Evolutionary conservation across 2,888 invertebrate species (phyloP).

Genomic region (Muscina levida): DNA sequence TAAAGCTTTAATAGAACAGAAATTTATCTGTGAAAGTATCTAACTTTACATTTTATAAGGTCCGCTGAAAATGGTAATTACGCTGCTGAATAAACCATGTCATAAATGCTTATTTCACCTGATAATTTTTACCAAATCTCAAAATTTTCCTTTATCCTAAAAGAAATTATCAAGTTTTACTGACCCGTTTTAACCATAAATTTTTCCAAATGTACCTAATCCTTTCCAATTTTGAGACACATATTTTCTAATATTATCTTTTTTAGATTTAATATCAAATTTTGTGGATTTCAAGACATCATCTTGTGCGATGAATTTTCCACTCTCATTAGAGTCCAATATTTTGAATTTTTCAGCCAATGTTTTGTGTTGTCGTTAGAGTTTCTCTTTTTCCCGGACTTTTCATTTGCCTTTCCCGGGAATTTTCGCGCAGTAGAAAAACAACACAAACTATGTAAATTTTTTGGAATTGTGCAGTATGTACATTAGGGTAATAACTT

Average conservation of each 20-base stretch:
- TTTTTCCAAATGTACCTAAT: not conserved
- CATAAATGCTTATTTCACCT: not conserved
- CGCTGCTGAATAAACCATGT: not conserved
- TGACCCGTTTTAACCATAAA: not conserved
- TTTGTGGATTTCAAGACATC: not conserved
- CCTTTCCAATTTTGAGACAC: constrained; percentile 2
- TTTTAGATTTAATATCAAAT: constrained; percentile 7
- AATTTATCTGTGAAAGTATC: constrained; percentile 3
- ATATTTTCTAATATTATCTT: not conserved
- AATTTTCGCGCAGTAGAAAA: no score
- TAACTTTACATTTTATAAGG: not conserved
- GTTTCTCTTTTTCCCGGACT: no score
- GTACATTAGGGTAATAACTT: no score
- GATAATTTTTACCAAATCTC: not conserved
- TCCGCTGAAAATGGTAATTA: not conserved
- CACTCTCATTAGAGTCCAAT: constrained; percentile 20
- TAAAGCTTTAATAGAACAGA: no score
- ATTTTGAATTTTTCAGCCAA: constrained; percentile 28
- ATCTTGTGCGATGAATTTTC: not conserved
- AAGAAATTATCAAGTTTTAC: not conserved
- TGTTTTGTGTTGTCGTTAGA: constrained; percentile 24
- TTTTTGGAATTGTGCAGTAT: no score
- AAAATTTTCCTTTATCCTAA: not conserved
- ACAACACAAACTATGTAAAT: no score
- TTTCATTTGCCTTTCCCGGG: no score